These are phyloP conservation scores for Julus scanicus DNA, from an alignment of 2,888 invertebrate species.

Conservation along the genomic window DNA sequence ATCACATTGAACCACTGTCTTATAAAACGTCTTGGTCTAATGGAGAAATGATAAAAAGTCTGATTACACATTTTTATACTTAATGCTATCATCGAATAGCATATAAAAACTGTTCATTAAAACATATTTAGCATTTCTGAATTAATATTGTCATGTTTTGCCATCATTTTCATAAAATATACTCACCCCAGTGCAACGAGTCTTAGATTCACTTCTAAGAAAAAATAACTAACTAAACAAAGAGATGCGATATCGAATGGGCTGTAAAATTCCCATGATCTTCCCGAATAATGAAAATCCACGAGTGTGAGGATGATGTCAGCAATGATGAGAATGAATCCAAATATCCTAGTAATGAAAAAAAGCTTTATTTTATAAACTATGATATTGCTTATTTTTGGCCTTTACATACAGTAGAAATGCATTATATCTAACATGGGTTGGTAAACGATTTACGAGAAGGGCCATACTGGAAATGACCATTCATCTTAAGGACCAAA, in stretches of 20 bases:
- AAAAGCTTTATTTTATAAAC: too few species aligned
- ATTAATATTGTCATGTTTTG: too few species aligned
- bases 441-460: too few species aligned
- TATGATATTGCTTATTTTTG: too few species aligned
- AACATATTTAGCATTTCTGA: too few species aligned
- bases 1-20: conserved; percentile 65
- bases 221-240: conserved; percentile 66
- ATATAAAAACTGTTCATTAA: too few species aligned
- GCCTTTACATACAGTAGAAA: too few species aligned
- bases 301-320: background rate
- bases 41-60: conserved; percentile 51
- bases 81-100: too few species aligned
- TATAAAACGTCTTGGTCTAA: conserved; percentile 57
- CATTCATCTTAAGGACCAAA: too few species aligned
- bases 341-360: background rate
- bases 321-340: background rate
- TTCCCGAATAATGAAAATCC: background rate
- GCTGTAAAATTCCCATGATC: background rate
- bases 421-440: too few species aligned
- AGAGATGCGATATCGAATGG: conserved; percentile 60
- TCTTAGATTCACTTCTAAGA: conserved; percentile 66
- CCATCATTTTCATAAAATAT: background rate
- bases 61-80: background rate
- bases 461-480: too few species aligned
- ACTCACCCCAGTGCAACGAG: conserved; percentile 66